Evolutionary conservation across 1,140 invertebrate species (phyloP).

Genomic region (Trinorchestia longiramus): DNA sequence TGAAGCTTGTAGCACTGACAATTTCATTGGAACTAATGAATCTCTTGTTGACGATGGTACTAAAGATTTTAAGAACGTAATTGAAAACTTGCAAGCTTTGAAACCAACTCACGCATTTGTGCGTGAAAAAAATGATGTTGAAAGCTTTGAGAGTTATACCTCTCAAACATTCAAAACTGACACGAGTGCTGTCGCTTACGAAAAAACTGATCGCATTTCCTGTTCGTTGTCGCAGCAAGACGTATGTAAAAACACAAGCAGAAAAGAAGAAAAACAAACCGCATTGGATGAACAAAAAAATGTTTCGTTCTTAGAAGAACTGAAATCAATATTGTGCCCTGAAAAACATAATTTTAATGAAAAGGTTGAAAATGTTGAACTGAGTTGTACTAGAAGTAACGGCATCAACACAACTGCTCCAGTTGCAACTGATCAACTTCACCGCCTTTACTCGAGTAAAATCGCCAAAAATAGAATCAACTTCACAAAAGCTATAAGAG

Average conservation of each 20-base stretch:
- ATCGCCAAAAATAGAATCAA: not conserved
- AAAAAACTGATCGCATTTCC: not conserved
- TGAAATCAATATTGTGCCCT: not conserved
- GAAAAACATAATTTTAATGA: not conserved
- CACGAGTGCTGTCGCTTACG: not conserved
- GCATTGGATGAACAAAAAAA: not conserved
- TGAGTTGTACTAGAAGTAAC: not conserved
- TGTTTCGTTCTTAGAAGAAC: not conserved
- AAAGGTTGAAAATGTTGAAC: not conserved
- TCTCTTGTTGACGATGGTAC: too few relatives aligned
- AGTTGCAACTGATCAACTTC: not conserved
- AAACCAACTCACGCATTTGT: not conserved
- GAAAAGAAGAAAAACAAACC: not conserved
- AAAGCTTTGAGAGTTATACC: not conserved
- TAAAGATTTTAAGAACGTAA: not conserved
- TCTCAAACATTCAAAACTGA: not conserved
- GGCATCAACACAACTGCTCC: not conserved
- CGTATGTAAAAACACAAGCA: not conserved
- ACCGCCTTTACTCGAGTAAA: not conserved
- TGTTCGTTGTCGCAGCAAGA: not conserved
- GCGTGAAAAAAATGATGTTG: not conserved
- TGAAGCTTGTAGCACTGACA: not conserved
- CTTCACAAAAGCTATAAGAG: not conserved
- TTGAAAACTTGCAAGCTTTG: not conserved
- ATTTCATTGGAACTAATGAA: too few relatives aligned